Evolutionary conservation across 1,140 invertebrate genomes (phyloP).

Genomic region (Lamellibrachia luymesi): DNA sequence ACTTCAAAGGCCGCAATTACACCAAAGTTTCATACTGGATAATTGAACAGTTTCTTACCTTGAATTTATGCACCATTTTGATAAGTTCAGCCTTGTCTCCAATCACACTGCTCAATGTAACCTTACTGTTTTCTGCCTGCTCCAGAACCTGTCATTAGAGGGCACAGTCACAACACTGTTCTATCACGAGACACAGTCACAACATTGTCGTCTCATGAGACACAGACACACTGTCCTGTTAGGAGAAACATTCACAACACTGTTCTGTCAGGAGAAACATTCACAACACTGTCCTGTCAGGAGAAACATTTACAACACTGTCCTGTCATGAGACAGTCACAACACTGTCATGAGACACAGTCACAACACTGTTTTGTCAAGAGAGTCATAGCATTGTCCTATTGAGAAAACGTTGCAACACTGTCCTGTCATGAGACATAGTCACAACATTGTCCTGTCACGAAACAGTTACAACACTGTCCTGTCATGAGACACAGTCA

Average conservation of each 20-base stretch:
- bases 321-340: neutral
- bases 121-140: neutral
- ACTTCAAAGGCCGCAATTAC: neutral
- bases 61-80: neutral
- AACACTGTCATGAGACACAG: neutral
- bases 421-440: neutral
- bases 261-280: neutral
- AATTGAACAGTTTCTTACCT: neutral
- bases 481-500: neutral
- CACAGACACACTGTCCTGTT: neutral
- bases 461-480: neutral
- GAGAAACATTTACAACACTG: neutral
- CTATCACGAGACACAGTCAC: neutral
- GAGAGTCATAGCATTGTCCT: neutral
- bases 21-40: neutral
- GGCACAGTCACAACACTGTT: neutral
- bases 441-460: neutral
- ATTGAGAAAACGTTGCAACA: neutral
- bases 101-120: neutral
- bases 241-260: neutral
- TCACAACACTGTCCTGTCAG: neutral
- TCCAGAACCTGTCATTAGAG: neutral
- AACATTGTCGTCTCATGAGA: neutral
- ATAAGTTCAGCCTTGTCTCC: neutral
- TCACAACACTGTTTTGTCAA: neutral